Conservation (phyloP, 2,888 invertebrate species). For the Erebia palarica region DNA sequence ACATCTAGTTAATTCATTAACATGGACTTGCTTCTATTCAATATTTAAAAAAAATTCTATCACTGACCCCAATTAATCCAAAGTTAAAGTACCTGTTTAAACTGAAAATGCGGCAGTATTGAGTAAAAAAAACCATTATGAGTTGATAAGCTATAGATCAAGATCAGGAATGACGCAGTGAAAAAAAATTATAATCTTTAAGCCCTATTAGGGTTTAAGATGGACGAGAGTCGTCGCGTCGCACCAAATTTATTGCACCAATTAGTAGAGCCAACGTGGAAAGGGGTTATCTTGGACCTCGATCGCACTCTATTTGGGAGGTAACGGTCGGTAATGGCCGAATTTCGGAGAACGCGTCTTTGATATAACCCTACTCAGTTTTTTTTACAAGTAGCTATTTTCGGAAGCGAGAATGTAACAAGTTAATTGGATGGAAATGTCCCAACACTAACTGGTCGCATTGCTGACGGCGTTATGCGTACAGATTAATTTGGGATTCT, state of each 20-base stretch:
- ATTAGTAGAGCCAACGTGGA: conserved; percentile 78
- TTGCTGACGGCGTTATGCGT: conserved; percentile 57
- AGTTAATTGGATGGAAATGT: conserved; percentile 79
- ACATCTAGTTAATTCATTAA: no score
- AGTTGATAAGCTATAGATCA: conserved; percentile 12
- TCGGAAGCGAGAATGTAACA: conserved; percentile 80
- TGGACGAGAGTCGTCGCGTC: conserved; percentile 63
- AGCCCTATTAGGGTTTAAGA: conserved; percentile 62
- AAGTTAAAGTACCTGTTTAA: no score
- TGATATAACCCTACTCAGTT: conserved; percentile 41
- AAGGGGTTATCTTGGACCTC: conserved; percentile 68
- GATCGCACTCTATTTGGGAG: conserved; percentile 80
- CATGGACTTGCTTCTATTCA: no score
- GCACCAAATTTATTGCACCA: conserved; percentile 78
- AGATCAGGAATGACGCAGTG: conserved; percentile 6
- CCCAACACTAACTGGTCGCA: conserved; percentile 63
- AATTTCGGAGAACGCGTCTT: conserved; percentile 71
- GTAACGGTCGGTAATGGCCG: conserved; percentile 76
- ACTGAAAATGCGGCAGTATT: background rate
- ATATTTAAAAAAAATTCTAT: no score
- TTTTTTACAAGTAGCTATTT: conserved; percentile 64
- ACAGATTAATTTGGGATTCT: conserved; percentile 59
- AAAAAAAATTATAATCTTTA: conserved; percentile 43
- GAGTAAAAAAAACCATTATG: background rate
- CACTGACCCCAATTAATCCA: no score